phyloP scores from a whole-genome alignment of 1,140 invertebrate species.

The Drosophila leontia region DNA sequence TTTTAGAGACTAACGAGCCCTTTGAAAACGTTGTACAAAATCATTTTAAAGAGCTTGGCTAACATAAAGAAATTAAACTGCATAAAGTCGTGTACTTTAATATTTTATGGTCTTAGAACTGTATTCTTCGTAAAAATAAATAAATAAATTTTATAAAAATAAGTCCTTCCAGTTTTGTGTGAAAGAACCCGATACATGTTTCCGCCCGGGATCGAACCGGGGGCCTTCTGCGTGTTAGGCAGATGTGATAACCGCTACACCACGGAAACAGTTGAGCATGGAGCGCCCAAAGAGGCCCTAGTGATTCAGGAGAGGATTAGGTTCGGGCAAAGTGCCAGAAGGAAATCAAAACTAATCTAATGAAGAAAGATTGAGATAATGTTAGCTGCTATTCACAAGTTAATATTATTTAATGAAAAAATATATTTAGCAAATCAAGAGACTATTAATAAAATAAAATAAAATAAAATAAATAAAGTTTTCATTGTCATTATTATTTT shows the following conservation, averaged over 20 bases:
- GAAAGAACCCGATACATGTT: slow-evolving; percentile 39
- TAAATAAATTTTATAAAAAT: background rate
- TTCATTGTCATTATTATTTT: too few species aligned
- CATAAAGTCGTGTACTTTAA: rapidly evolving
- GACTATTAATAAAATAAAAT: background rate
- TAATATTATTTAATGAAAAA: background rate
- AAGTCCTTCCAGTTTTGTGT: background rate
- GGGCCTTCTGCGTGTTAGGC: slow-evolving; percentile 85
- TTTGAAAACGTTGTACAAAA: background rate
- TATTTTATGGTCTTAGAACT: background rate
- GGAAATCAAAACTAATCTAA: slow-evolving; percentile 31
- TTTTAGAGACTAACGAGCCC: background rate
- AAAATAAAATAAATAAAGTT: too few species aligned
- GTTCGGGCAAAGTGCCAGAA: slow-evolving; percentile 22
- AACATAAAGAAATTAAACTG: background rate
- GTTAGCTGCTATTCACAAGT: background rate
- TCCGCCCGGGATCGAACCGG: slow-evolving; percentile 85
- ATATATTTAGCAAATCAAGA: background rate
- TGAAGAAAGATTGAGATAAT: slow-evolving; percentile 6
- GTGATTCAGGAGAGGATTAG: background rate
- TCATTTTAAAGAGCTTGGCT: background rate
- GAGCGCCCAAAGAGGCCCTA: background rate
- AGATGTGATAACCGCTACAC: slow-evolving; percentile 85
- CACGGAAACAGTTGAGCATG: slow-evolving; percentile 74
- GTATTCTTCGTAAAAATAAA: background rate